phyloP scores from a whole-genome alignment of 2,888 invertebrate species.

The Gisinianus flammeolus region DNA sequence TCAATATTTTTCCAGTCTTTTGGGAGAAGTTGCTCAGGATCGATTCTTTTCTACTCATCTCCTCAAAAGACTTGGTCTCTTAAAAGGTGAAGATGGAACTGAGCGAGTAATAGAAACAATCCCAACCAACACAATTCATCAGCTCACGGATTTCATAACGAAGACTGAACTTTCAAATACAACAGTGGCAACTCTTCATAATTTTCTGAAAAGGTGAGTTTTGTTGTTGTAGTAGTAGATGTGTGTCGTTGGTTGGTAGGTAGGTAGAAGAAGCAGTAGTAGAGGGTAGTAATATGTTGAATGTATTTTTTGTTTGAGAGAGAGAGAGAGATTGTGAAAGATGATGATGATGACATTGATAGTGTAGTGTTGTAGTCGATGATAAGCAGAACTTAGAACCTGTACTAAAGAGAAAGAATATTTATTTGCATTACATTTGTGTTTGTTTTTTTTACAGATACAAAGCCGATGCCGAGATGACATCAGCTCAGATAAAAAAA shows the following conservation, averaged over 20 bases:
- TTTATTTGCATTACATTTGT: slow-evolving; percentile 37
- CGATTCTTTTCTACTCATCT: slow-evolving; percentile 35
- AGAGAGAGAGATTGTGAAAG: neutral
- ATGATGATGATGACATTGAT: neutral
- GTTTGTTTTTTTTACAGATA: slow-evolving; percentile 33
- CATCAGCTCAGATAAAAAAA: slow-evolving; percentile 37
- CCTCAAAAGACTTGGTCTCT: slow-evolving; percentile 27
- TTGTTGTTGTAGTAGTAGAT: neutral
- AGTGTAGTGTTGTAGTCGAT: neutral
- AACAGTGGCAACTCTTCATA: slow-evolving; percentile 22
- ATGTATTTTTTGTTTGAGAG: neutral
- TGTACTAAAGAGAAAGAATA: slow-evolving; percentile 40
- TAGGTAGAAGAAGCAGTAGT: neutral
- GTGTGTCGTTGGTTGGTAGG: neutral
- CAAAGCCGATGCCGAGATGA: slow-evolving; percentile 27
- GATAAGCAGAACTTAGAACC: slow-evolving; percentile 28
- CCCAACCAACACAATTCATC: slow-evolving; percentile 22
- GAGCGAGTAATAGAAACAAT: slow-evolving; percentile 15
- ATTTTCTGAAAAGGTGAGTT: slow-evolving; percentile 28
- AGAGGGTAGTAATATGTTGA: neutral
- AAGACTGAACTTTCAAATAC: slow-evolving; percentile 34
- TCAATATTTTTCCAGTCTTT: slow-evolving; percentile 12
- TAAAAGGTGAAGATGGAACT: slow-evolving; percentile 20
- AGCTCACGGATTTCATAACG: slow-evolving; percentile 26
- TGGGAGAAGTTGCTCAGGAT: slow-evolving; percentile 29